Evolutionary conservation across 2,888 invertebrate species (phyloP).

Genomic region (Polyommatus icarus): DNA sequence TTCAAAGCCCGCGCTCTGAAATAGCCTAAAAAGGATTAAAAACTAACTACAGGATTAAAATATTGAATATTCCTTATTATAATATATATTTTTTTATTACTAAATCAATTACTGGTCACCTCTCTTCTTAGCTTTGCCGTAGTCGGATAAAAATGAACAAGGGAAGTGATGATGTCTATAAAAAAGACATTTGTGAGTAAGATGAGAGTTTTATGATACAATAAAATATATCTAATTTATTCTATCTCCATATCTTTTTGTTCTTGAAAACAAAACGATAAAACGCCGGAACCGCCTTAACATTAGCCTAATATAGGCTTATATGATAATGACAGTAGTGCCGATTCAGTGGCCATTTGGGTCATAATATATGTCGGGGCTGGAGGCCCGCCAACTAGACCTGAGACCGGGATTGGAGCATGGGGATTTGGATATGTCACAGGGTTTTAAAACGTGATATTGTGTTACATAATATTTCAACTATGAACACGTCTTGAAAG

Average conservation of each 20-base stretch:
- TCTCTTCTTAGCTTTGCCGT: too few relatives aligned
- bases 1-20: too few relatives aligned
- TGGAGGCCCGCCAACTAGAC: constrained; percentile 18
- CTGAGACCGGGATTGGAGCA: background rate
- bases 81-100: too few relatives aligned
- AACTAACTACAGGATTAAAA: too few relatives aligned
- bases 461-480: background rate
- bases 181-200: background rate
- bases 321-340: constrained; percentile 25
- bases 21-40: too few relatives aligned
- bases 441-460: background rate
- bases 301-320: constrained; percentile 5
- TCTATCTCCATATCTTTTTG: constrained; percentile 2
- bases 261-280: constrained; percentile 18
- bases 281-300: constrained; percentile 8
- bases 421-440: constrained; percentile 8
- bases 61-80: too few relatives aligned
- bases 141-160: background rate
- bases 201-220: background rate
- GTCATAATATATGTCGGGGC: constrained; percentile 30
- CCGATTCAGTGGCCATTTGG: constrained; percentile 32
- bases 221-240: constrained; percentile 17
- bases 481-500: background rate
- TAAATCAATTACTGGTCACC: too few relatives aligned
- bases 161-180: background rate